Percentiles rank a stretch among this genome's conserved stretches.
Evolutionary conservation across 2,113 vertebrate genomes (phyloP).

Genomic region (Silurus glanis): DNA sequence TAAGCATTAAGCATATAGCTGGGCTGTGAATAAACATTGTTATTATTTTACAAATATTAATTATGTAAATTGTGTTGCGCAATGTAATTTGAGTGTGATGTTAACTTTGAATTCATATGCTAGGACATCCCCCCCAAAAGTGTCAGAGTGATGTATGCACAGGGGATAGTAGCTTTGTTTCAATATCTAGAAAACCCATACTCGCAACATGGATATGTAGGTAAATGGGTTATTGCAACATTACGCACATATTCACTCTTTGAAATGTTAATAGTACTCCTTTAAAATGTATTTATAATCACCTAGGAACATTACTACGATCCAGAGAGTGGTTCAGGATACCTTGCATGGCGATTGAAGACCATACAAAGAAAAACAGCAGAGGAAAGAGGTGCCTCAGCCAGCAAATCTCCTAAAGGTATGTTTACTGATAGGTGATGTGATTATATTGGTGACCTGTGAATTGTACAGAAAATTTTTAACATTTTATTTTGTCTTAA

Average conservation of each 20-base stretch:
- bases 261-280: too few species aligned
- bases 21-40: slow-evolving; percentile 7
- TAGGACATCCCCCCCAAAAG: too few species aligned
- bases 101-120: too few species aligned
- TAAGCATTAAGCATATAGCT: slow-evolving; percentile 28
- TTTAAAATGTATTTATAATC: too few species aligned
- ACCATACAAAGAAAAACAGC: neutral
- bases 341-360: neutral
- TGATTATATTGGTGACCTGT: neutral
- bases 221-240: neutral
- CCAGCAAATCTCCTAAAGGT: slow-evolving; percentile 9
- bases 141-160: neutral
- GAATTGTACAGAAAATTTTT: too few species aligned
- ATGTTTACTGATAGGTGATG: slow-evolving; percentile 23
- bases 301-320: neutral
- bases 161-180: neutral
- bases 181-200: neutral
- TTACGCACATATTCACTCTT: neutral
- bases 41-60: neutral
- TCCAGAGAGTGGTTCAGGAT: neutral
- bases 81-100: neutral
- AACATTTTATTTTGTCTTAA: neutral
- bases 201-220: neutral
- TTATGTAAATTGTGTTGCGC: neutral
- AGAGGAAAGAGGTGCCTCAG: slow-evolving; percentile 9